phyloP scores from a whole-genome alignment of 2,797 vertebrate genomes.

The Acanthis flammea region DNA sequence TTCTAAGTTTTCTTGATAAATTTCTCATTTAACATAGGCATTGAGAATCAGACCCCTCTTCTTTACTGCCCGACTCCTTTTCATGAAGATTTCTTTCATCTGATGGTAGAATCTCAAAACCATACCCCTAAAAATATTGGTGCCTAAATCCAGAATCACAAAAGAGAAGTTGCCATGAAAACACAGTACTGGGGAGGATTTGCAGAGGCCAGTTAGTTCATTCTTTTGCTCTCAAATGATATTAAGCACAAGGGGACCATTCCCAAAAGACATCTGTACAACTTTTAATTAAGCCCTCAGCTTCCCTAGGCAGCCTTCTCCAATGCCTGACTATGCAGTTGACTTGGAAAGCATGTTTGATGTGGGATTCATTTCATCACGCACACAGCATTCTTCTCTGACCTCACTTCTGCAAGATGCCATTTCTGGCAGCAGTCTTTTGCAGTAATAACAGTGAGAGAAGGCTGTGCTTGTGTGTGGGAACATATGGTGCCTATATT shows the following conservation, averaged over 20 bases:
- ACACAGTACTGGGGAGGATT: neutral
- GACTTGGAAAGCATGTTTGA: slow-evolving; percentile 4
- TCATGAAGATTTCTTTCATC: neutral
- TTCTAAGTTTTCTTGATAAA: neutral
- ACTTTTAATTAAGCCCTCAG: neutral
- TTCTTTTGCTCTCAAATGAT: neutral
- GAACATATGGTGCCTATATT: slow-evolving; percentile 26
- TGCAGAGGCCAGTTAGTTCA: neutral
- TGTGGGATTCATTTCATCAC: slow-evolving; percentile 23
- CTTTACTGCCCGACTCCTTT: neutral
- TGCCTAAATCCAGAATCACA: neutral
- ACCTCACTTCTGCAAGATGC: neutral
- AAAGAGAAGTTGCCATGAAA: neutral
- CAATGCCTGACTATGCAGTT: neutral
- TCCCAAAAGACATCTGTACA: neutral
- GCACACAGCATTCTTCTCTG: neutral
- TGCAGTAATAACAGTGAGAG: slow-evolving; percentile 37
- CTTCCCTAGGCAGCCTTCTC: neutral
- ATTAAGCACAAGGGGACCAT: neutral
- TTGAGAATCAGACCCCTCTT: neutral
- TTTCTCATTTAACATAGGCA: neutral
- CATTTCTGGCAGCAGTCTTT: slow-evolving; percentile 15
- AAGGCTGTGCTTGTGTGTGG: neutral
- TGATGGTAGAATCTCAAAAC: neutral
- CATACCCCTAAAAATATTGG: neutral